phyloP scores from a whole-genome alignment of 2,888 invertebrate genomes.

The Melangyna quadrimaculata region DNA sequence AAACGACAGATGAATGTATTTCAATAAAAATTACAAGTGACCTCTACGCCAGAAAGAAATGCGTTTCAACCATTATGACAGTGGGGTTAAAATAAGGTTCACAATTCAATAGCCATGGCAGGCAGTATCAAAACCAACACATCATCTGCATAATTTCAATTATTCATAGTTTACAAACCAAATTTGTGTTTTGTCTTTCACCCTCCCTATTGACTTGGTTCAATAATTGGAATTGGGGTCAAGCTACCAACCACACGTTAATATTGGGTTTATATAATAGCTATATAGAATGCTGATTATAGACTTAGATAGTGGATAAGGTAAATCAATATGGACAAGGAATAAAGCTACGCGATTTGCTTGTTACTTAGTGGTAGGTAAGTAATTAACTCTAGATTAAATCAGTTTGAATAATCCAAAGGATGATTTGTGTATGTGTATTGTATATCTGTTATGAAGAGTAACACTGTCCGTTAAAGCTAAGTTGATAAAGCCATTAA shows the following conservation, averaged over 20 bases:
- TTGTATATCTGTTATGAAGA: too few species aligned
- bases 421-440: too few species aligned
- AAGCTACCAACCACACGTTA: conserved; percentile 22
- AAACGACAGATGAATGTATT: too few species aligned
- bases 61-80: too few species aligned
- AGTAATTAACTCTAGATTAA: conserved; percentile 52
- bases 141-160: conserved; percentile 1
- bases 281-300: too few species aligned
- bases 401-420: conserved; percentile 10
- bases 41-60: too few species aligned
- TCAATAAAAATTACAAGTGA: too few species aligned
- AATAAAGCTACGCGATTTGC: neutral
- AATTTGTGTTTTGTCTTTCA: neutral
- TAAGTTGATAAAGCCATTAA: neutral
- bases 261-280: neutral
- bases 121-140: conserved; percentile 10
- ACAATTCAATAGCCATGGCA: neutral
- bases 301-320: too few species aligned
- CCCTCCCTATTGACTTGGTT: neutral
- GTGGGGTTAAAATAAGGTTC: too few species aligned
- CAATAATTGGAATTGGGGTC: neutral
- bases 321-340: conserved; percentile 5
- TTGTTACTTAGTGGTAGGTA: conserved; percentile 20
- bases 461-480: neutral
- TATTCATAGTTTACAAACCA: neutral